phyloP scores from a whole-genome alignment of 2,113 vertebrate genomes.

The Nettapus auritus region DNA sequence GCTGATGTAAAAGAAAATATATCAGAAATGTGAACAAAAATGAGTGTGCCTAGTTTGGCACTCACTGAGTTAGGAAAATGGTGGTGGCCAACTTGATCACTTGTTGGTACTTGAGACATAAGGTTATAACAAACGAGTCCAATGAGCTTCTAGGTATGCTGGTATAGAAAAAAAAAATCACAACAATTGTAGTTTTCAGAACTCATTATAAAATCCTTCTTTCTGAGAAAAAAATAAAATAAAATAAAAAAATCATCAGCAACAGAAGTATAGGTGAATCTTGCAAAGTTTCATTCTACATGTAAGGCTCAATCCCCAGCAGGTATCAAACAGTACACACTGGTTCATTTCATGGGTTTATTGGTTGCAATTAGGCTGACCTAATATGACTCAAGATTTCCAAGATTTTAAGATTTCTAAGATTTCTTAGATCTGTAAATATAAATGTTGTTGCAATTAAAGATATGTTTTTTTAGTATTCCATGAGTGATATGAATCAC shows the following conservation, averaged over 20 bases:
- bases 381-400: background rate
- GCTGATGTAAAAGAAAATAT: background rate
- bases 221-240: background rate
- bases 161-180: background rate
- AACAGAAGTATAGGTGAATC: background rate
- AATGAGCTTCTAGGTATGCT: background rate
- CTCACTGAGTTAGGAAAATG: background rate
- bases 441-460: background rate
- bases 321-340: background rate
- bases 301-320: background rate
- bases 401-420: too few relatives aligned
- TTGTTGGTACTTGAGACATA: background rate
- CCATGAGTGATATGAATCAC: background rate
- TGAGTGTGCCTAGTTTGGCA: too few relatives aligned
- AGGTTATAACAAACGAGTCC: background rate
- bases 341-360: background rate
- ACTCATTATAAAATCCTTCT: background rate
- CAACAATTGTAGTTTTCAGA: background rate
- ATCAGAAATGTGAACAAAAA: background rate
- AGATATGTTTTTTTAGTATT: background rate
- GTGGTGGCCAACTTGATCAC: too few relatives aligned
- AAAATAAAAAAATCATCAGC: background rate
- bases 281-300: background rate
- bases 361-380: background rate
- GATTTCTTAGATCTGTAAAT: background rate